phyloP scores from a whole-genome alignment of 2,888 invertebrate genomes.

The Xestoiulus laeticollis region DNA sequence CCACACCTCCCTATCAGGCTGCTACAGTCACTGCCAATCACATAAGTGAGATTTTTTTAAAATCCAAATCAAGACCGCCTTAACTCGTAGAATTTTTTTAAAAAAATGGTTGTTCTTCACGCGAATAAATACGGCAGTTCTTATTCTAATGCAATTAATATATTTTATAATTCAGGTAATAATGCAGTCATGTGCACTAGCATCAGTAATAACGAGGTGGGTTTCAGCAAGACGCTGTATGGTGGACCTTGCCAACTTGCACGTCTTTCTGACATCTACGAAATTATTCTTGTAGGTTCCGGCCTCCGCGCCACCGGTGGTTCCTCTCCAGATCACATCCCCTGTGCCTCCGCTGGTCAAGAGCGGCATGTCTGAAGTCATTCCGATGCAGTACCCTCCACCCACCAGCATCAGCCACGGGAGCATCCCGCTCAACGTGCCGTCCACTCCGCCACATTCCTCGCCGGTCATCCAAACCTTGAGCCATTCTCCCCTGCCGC shows the following conservation, averaged over 20 bases:
- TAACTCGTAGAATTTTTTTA: background rate
- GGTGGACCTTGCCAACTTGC: background rate
- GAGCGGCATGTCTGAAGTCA: background rate
- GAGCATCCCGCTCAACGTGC: background rate
- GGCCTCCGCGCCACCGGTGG: background rate
- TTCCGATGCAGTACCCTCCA: background rate
- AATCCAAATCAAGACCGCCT: background rate
- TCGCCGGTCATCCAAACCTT: background rate
- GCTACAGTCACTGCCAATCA: background rate
- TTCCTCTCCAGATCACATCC: background rate
- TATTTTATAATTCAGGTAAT: background rate
- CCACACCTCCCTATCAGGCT: background rate
- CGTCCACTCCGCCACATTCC: background rate
- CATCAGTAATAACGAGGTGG: background rate
- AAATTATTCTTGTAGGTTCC: background rate
- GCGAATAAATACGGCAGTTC: no score
- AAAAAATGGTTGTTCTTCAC: no score
- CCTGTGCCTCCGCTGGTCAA: background rate
- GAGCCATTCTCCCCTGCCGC: background rate
- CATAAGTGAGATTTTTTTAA: background rate
- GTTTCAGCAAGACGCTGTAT: background rate
- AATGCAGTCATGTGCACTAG: background rate
- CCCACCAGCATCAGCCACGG: slow-evolving; percentile 2
- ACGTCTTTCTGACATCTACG: background rate
- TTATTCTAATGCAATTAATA: no score